Conservation (phyloP, 2,888 invertebrate species). For the Leptogaster cylindrica region DNA sequence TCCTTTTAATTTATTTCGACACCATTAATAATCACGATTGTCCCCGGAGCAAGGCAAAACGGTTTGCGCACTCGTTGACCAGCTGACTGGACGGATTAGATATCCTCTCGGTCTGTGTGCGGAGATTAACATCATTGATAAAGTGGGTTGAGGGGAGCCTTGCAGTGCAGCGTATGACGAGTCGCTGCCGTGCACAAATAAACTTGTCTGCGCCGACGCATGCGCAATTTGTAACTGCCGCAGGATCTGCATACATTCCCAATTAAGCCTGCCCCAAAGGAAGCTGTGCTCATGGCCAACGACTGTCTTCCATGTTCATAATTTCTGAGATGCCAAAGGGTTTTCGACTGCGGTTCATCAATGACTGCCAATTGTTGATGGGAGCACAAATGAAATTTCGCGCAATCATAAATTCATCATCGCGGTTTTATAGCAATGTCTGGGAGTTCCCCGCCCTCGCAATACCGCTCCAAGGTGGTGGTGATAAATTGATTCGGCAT, state of each 20-base stretch:
- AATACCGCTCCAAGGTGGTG: conserved; percentile 7
- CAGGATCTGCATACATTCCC: not conserved
- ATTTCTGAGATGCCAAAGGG: not conserved
- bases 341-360: conserved; percentile 6
- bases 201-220: conserved; percentile 35
- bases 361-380: not conserved
- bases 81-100: conserved; percentile 6
- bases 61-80: not conserved
- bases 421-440: not conserved
- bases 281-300: not conserved
- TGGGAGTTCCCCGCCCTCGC: not conserved
- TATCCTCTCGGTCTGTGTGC: not conserved
- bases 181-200: conserved; percentile 7
- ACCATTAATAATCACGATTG: conserved; percentile 19
- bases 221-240: conserved; percentile 14
- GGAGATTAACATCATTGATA: conserved; percentile 20
- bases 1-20: conserved; percentile 5
- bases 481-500: conserved; percentile 44
- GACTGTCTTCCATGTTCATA: conserved; percentile 24
- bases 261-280: conserved; percentile 18
- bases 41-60: not conserved
- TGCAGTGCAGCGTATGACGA: not conserved
- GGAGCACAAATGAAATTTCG: not conserved
- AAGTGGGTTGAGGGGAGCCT: conserved; percentile 17
- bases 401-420: conserved; percentile 20